Evolutionary conservation across 1,140 invertebrate species (phyloP).

Genomic region (Coenobita brevimanus): DNA sequence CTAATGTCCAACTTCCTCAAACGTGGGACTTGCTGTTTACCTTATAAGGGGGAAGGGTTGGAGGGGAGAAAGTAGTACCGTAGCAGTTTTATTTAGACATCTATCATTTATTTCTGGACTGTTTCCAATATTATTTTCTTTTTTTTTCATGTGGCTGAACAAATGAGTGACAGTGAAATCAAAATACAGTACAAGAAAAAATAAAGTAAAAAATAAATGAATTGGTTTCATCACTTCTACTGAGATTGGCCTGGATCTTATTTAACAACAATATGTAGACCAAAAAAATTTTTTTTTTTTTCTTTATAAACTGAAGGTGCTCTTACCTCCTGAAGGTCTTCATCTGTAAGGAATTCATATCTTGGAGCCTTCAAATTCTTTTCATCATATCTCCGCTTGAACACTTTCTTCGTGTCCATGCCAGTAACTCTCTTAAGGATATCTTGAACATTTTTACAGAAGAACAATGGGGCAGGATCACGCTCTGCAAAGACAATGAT

Average conservation of each 20-base stretch:
- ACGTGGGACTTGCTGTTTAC: too few species aligned
- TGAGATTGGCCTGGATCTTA: too few species aligned
- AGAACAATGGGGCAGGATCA: constrained; percentile 34
- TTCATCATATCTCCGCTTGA: constrained; percentile 33
- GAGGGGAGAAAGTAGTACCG: too few species aligned
- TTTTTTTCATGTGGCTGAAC: too few species aligned
- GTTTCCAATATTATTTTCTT: too few species aligned
- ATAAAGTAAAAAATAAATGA: neutral
- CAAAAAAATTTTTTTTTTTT: neutral
- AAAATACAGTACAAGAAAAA: too few species aligned
- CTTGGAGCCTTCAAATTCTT: neutral
- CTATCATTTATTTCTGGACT: too few species aligned
- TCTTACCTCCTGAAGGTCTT: constrained; percentile 21
- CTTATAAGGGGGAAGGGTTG: too few species aligned
- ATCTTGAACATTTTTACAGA: constrained; percentile 20
- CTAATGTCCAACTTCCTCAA: too few species aligned
- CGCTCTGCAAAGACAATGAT: neutral
- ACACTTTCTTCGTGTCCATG: neutral
- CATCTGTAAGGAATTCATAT: constrained; percentile 41
- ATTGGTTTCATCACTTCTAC: neutral
- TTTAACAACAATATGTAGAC: neutral
- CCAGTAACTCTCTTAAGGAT: constrained; percentile 35
- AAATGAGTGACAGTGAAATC: too few species aligned
- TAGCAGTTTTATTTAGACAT: too few species aligned
- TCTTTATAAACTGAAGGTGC: neutral